Base-by-base conservation (phyloP, 2,113 vertebrate species). In the Hippopotamus amphibius region DNA sequence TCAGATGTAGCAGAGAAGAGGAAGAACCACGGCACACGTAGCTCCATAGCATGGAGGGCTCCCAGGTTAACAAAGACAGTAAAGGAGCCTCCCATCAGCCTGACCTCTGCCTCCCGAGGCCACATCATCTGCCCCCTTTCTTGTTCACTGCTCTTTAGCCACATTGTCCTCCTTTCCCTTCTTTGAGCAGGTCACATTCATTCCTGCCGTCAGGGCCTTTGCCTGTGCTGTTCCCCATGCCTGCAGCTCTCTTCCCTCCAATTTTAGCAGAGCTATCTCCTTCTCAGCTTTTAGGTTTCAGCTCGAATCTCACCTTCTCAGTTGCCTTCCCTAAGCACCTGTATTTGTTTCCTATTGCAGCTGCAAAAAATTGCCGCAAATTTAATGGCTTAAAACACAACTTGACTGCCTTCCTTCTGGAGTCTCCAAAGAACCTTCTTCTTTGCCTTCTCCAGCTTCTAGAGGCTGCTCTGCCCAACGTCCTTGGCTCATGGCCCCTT, bases 1-100 rank as follows among this genome's bases (percentile, higher is more conserved):
- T n/a, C 43, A 19, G 53, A 17, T 11, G 7, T 37, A 1, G 1
- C 17, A 50, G 61, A 50, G 30, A 37, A 33, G 81, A 63, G 16
- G 46, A 26, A 33, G 55, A n/a, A 14, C 3, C 5, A 0, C 7
- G 53, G 59, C 41, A 57, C 69, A 13, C 1, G 2, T 5, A 14
- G 14, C 59, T 48, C 1, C 16, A 17, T 12, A 22, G 72, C 37
- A 2, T 5, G 28, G 26, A 17, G 1, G n/a, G 63, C 65, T 19
- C 3, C 37, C 1, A 37, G 46, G 46, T 21, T 26, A 46, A 16
- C 16, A 12, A 16, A 50, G 84, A 17, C 19, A 22, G 41, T 30
- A 5, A 22, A 22, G 33, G 48, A 50, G 63, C 53, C 53, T 65
- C 69, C 14, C 57, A 6, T 11, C 1, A n/a, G 59, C 68, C 37